Conservation (phyloP, 2,797 vertebrate genomes). For the Eulemur albifrons region DNA sequence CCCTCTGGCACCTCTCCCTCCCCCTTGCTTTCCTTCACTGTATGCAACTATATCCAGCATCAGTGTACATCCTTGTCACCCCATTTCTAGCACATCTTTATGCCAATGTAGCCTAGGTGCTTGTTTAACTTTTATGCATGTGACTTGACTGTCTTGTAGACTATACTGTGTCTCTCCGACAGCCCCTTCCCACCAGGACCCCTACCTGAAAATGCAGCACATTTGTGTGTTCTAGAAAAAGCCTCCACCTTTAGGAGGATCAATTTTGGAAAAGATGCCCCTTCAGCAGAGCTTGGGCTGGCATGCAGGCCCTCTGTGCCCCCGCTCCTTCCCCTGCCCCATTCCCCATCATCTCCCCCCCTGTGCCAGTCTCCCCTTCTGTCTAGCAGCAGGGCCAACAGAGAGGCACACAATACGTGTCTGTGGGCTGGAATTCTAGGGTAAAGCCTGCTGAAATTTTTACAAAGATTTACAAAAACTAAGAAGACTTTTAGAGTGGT, state of each 20-base stretch:
- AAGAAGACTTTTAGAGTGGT: not conserved
- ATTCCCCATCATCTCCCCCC: not conserved
- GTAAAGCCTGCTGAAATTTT: not conserved
- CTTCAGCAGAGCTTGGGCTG: not conserved
- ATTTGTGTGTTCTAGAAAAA: not conserved
- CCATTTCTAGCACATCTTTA: not conserved
- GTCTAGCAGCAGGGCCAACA: not conserved
- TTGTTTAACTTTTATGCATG: not conserved
- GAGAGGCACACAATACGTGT: not conserved
- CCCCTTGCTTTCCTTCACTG: not conserved
- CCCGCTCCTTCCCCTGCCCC: rapidly evolving
- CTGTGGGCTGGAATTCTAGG: not conserved
- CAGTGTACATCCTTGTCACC: not conserved
- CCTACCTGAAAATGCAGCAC: not conserved
- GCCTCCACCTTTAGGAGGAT: not conserved
- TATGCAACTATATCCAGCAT: not conserved
- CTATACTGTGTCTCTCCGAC: not conserved
- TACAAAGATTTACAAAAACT: not conserved
- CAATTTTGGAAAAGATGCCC: not conserved
- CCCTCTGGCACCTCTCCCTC: not conserved
- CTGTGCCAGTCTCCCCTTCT: not conserved
- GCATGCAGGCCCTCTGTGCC: not conserved
- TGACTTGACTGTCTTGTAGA: not conserved
- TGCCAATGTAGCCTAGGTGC: not conserved
- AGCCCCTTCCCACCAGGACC: not conserved